A percentile compares a stretch with the other conserved stretches of the same genome.
phyloP scores from a whole-genome alignment of 2,888 invertebrate species.

The Sarcophaga caerulescens region DNA sequence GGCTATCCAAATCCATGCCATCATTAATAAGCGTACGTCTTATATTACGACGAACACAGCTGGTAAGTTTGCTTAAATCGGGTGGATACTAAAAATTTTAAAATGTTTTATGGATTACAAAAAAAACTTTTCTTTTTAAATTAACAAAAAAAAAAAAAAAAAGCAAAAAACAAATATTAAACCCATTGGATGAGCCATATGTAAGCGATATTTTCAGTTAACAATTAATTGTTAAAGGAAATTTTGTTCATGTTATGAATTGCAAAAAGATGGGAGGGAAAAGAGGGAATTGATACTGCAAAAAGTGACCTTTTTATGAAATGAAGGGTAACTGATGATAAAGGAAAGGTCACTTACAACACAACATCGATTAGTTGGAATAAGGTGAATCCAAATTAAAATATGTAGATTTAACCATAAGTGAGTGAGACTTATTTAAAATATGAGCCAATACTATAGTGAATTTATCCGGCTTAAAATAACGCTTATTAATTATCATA shows the following conservation, averaged over 20 bases:
- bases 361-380: no score
- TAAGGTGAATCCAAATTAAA: no score
- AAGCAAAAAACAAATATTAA: background rate
- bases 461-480: background rate
- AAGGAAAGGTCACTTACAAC: no score
- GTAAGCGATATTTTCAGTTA: no score
- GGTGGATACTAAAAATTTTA: conserved; percentile 72
- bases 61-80: conserved; percentile 73
- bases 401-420: background rate
- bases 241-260: no score
- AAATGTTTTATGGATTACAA: background rate
- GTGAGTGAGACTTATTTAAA: background rate
- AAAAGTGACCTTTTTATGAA: no score
- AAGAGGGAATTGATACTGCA: no score
- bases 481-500: background rate
- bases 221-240: no score
- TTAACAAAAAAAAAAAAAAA: background rate
- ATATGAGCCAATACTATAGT: background rate
- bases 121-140: background rate
- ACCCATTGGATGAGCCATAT: background rate
- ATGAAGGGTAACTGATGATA: no score
- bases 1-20: conserved; percentile 72
- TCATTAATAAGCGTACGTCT: conserved; percentile 70
- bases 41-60: conserved; percentile 76
- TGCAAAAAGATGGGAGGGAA: no score